Percentiles rank a stretch among this genome's conserved stretches.
Conservation (phyloP, 2,888 invertebrate genomes). For the Myopa testacea region DNA sequence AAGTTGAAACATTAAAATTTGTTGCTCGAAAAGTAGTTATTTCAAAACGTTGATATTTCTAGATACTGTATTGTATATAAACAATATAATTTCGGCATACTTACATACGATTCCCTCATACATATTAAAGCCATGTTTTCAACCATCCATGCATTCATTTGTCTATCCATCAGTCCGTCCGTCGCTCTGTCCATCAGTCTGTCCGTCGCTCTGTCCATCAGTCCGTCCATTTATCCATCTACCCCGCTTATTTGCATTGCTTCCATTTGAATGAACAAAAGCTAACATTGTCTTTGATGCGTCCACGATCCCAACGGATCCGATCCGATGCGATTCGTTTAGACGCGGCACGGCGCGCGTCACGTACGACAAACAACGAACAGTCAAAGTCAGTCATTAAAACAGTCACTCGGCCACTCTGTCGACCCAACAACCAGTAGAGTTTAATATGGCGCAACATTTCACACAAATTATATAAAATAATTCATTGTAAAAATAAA, state of each 20-base stretch:
- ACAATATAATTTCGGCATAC: no score
- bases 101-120: no score
- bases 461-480: conserved; percentile 7
- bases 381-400: conserved; percentile 3
- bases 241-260: conserved; percentile 22
- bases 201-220: background rate
- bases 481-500: conserved; percentile 20
- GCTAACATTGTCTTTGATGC: conserved; percentile 3
- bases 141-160: background rate
- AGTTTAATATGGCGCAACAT: conserved; percentile 7
- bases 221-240: background rate
- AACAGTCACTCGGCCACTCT: background rate
- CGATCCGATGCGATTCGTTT: background rate
- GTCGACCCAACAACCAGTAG: background rate
- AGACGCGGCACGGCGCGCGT: background rate
- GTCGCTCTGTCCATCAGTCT: background rate
- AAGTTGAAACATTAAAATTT: no score
- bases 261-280: conserved; percentile 31
- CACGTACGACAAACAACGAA: conserved; percentile 16
- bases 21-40: no score
- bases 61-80: no score
- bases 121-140: no score
- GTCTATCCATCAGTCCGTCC: background rate
- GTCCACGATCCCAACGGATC: conserved; percentile 6
- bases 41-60: no score